Evolutionary conservation across 2,888 invertebrate genomes (phyloP).

Genomic region (Calameuta idolon): DNA sequence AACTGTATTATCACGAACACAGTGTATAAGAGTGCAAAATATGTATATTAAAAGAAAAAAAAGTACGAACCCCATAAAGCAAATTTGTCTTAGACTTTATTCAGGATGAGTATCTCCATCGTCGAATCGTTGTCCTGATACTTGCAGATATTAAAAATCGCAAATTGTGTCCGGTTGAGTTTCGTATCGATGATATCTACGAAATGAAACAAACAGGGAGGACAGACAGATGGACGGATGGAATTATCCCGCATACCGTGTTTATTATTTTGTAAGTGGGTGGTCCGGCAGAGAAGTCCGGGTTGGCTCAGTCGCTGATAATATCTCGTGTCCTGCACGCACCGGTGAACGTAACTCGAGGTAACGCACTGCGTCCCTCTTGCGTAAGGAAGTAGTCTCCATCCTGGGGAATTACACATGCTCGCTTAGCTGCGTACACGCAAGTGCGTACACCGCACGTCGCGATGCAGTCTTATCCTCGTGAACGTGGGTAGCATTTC

Average conservation of each 20-base stretch:
- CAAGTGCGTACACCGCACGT: neutral
- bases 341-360: constrained; percentile 47
- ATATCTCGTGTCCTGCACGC: constrained; percentile 53
- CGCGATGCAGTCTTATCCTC: neutral
- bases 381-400: constrained; percentile 57
- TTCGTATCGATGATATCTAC: constrained; percentile 39
- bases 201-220: constrained; percentile 45
- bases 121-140: neutral
- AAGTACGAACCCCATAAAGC: neutral
- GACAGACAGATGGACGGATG: constrained; percentile 18
- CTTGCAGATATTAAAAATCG: neutral
- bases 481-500: neutral
- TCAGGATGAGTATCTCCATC: neutral
- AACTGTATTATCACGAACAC: neutral
- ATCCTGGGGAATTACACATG: neutral
- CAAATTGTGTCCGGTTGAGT: neutral
- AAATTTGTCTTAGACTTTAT: neutral
- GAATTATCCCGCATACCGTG: constrained; percentile 50
- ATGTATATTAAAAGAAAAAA: neutral
- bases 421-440: neutral
- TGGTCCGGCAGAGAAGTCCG: constrained; percentile 56
- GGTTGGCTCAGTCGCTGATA: constrained; percentile 56
- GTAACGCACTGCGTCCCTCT: constrained; percentile 35
- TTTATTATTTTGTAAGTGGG: constrained; percentile 62
- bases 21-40: neutral